phyloP scores from a whole-genome alignment of 2,797 vertebrate species.

The Pteronotus mesoamericanus region DNA sequence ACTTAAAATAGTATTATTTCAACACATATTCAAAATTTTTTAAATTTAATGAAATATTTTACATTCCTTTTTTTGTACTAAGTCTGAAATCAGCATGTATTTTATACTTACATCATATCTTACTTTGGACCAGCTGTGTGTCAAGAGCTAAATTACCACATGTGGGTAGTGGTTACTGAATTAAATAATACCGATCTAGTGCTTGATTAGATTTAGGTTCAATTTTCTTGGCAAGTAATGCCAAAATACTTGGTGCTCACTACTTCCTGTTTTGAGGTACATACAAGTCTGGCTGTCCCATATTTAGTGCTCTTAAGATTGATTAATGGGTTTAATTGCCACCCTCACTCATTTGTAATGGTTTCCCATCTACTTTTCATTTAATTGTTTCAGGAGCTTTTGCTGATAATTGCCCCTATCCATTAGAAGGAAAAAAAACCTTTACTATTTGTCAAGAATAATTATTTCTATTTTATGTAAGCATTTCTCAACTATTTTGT shows the following conservation, averaged over 20 bases:
- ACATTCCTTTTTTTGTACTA: background rate
- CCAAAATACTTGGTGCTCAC: background rate
- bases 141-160: background rate
- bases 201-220: background rate
- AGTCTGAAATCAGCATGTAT: background rate
- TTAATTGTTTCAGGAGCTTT: background rate
- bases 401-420: background rate
- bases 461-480: slow-evolving; percentile 12
- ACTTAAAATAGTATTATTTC: background rate
- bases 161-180: background rate
- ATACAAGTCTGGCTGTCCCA: background rate
- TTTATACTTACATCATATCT: background rate
- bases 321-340: background rate
- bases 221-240: background rate
- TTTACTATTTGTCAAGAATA: background rate
- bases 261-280: background rate
- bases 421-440: background rate
- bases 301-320: background rate
- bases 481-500: background rate
- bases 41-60: background rate
- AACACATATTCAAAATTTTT: background rate
- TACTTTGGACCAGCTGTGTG: background rate
- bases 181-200: background rate
- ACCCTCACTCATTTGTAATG: background rate
- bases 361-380: background rate